Percentiles rank a stretch among this genome's conserved stretches.
Conservation (phyloP, 2,113 vertebrate genomes). For the Seriola quinqueradiata region DNA sequence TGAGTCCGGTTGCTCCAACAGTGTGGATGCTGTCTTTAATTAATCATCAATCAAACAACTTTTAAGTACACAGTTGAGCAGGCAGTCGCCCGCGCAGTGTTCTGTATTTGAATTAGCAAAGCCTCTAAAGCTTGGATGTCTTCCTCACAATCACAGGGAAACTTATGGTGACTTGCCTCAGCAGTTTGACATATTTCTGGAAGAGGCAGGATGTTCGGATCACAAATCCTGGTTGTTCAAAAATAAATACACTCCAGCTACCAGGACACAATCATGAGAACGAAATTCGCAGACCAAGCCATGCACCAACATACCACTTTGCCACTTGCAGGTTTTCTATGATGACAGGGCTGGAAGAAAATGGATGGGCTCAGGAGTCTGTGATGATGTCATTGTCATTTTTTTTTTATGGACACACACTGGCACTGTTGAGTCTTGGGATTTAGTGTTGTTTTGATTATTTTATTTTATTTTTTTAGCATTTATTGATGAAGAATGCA, state of each 20-base stretch:
- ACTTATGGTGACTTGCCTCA: constrained; percentile 24
- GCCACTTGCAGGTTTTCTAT: constrained; percentile 19
- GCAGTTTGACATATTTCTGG: constrained; percentile 31
- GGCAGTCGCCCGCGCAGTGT: constrained; percentile 21
- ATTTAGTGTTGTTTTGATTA: background rate
- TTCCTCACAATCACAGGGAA: constrained; percentile 18
- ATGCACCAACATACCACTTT: background rate
- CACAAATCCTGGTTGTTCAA: constrained; percentile 32
- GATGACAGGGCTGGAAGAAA: background rate
- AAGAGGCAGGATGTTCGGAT: constrained; percentile 32
- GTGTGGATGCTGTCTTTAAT: constrained; percentile 48
- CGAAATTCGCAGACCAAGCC: constrained; percentile 16
- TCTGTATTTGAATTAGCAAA: constrained; percentile 40
- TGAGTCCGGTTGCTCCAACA: constrained; percentile 17
- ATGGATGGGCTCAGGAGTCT: background rate
- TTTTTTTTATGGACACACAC: constrained; percentile 5
- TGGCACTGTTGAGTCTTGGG: constrained; percentile 7
- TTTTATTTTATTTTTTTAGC: constrained; percentile 1
- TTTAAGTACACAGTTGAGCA: constrained; percentile 37
- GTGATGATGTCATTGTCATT: constrained; percentile 24
- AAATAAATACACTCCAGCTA: constrained; percentile 34
- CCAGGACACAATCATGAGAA: constrained; percentile 30
- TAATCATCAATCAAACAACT: constrained; percentile 45
- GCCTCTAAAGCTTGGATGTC: constrained; percentile 19
- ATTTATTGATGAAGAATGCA: constrained; percentile 24